Percentiles rank a stretch among this genome's conserved stretches.
These are phyloP conservation scores for Monochamus saltuarius DNA, from an alignment of 1,140 invertebrate genomes.

Conservation along the genomic window DNA sequence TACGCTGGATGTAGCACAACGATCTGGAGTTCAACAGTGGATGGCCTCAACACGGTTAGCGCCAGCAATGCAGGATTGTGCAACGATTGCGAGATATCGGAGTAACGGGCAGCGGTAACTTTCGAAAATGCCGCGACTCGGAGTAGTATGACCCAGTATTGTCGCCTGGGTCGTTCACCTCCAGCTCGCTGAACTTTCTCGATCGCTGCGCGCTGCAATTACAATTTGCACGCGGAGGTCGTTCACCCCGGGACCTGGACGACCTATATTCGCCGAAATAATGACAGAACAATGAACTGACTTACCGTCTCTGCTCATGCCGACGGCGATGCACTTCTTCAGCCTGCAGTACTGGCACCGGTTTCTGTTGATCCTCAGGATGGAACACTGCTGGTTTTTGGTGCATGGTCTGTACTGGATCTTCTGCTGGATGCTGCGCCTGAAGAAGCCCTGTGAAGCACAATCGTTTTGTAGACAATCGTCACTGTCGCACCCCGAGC, in stretches of 20 bases:
- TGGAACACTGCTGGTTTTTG: slow-evolving; percentile 97
- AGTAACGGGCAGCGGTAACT: slow-evolving; percentile 20
- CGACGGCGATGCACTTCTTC: slow-evolving; percentile 97
- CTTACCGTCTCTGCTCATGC: slow-evolving; percentile 97
- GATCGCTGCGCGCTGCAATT: slow-evolving; percentile 33
- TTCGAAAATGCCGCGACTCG: slow-evolving; percentile 19
- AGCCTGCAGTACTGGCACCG: slow-evolving; percentile 95
- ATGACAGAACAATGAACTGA: slow-evolving; percentile 33
- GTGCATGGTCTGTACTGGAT: slow-evolving; percentile 97
- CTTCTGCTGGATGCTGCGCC: slow-evolving; percentile 94
- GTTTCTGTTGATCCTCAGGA: slow-evolving; percentile 94
- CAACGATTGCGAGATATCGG: slow-evolving; percentile 31
- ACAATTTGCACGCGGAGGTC: slow-evolving; percentile 42
- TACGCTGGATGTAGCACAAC: slow-evolving; percentile 33
- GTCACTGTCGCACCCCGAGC: slow-evolving; percentile 64
- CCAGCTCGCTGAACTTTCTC: slow-evolving; percentile 43
- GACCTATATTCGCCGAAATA: slow-evolving; percentile 34
- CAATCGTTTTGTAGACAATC: slow-evolving; percentile 55
- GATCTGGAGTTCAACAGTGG: slow-evolving; percentile 36
- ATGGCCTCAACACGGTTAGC: slow-evolving; percentile 49
- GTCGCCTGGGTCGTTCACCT: slow-evolving; percentile 43
- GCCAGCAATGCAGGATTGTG: slow-evolving; percentile 39
- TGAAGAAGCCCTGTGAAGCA: slow-evolving; percentile 77
- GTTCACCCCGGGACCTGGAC: slow-evolving; percentile 43
- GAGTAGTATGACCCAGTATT: slow-evolving; percentile 41